A percentile compares a stretch with the other conserved stretches of the same genome.
Evolutionary conservation across 2,797 vertebrate genomes (phyloP).

Genomic region (Pseudochirops cupreus): DNA sequence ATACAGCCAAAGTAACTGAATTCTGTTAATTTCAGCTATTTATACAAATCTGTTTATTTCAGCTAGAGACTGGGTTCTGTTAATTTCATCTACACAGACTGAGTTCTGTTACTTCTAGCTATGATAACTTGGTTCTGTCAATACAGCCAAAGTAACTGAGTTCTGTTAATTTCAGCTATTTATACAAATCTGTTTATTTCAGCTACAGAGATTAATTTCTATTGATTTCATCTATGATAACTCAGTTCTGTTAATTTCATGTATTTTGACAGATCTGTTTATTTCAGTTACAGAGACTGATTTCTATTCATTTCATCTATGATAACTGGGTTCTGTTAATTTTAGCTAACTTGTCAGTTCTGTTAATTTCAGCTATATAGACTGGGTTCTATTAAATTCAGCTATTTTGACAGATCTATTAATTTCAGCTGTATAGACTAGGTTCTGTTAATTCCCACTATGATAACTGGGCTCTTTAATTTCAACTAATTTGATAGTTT

Average conservation of each 20-base stretch:
- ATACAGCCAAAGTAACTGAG: too few species aligned
- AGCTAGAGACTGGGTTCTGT: too few species aligned
- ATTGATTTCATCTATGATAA: not conserved
- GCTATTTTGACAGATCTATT: not conserved
- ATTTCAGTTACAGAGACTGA: not conserved
- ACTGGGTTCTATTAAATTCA: not conserved
- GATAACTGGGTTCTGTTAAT: not conserved
- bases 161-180: not conserved
- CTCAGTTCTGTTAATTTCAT: not conserved
- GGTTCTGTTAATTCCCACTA: not conserved
- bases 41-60: not conserved
- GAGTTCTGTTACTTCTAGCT: not conserved
- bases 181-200: not conserved
- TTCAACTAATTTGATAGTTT: not conserved
- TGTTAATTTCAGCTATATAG: too few species aligned
- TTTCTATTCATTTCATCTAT: not conserved
- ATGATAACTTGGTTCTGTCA: not conserved
- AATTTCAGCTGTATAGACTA: not conserved
- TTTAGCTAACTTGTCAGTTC: too few species aligned
- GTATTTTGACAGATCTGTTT: not conserved
- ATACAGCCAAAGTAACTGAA: too few species aligned
- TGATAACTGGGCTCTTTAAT: not conserved
- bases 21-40: not conserved
- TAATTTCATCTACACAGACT: too few species aligned
- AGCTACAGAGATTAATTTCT: too few species aligned